These are phyloP conservation scores for Scolopax rusticola DNA, from an alignment of 2,797 vertebrate species.

Conservation along the genomic window DNA sequence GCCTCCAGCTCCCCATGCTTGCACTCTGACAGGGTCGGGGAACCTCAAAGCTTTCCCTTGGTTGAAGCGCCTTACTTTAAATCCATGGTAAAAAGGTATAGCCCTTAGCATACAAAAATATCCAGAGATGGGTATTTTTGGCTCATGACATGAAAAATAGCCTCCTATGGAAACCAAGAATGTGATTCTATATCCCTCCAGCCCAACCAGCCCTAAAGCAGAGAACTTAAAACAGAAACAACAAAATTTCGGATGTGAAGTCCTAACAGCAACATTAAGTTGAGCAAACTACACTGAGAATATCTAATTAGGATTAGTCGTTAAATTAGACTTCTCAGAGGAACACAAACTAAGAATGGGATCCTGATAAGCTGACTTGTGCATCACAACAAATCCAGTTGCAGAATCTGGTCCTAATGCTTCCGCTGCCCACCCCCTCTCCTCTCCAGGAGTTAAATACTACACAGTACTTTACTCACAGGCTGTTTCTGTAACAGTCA, in stretches of 20 bases:
- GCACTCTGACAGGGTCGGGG: fast-evolving
- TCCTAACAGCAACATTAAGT: not conserved
- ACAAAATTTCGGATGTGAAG: not conserved
- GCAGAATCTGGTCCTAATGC: conserved; percentile 52
- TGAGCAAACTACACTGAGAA: not conserved
- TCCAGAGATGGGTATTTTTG: not conserved
- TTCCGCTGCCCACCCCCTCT: conserved; percentile 46
- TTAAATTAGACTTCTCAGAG: conserved; percentile 49
- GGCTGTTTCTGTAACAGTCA: conserved; percentile 53
- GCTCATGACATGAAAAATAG: not conserved
- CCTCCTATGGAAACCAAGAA: not conserved
- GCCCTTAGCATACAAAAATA: not conserved
- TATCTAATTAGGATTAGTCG: conserved; percentile 48
- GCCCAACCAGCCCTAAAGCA: not conserved
- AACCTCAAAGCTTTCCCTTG: not conserved
- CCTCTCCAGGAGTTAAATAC: conserved; percentile 20
- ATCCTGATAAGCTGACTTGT: conserved; percentile 58
- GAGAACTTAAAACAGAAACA: not conserved
- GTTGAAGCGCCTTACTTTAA: not conserved
- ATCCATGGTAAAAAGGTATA: not conserved
- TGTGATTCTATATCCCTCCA: not conserved
- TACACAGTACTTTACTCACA: not conserved
- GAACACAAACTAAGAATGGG: conserved; percentile 44
- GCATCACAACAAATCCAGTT: conserved; percentile 49
- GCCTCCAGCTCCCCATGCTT: not conserved